These are phyloP conservation scores for Fulica atra DNA, from an alignment of 2,113 vertebrate genomes.

Conservation along the genomic window DNA sequence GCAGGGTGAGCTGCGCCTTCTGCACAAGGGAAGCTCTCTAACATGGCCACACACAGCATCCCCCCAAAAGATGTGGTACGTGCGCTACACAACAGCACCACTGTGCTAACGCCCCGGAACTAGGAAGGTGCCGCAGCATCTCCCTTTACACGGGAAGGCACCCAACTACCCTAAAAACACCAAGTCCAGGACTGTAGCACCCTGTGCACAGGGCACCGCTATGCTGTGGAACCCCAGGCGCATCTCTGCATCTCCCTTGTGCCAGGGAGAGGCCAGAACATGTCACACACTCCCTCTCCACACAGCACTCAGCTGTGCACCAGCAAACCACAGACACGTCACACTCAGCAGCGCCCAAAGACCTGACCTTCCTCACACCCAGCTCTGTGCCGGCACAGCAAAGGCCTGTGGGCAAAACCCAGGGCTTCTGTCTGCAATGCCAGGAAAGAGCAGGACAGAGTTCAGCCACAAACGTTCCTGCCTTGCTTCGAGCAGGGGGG, in stretches of 20 bases:
- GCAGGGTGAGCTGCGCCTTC: rapidly evolving
- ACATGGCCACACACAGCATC: not conserved
- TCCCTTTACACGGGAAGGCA: not conserved
- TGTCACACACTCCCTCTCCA: not conserved
- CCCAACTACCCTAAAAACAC: not conserved
- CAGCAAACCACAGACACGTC: rapidly evolving
- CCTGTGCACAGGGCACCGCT: rapidly evolving
- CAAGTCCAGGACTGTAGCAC: rapidly evolving
- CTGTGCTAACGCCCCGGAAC: not conserved
- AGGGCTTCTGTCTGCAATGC: not conserved
- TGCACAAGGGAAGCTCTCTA: rapidly evolving
- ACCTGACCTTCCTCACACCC: not conserved
- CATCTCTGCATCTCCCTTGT: not conserved
- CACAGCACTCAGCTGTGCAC: rapidly evolving
- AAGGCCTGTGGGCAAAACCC: not conserved
- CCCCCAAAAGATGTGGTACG: rapidly evolving
- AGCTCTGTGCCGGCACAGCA: not conserved
- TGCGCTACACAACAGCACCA: not conserved
- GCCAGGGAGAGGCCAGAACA: not conserved
- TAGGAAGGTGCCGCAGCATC: not conserved
- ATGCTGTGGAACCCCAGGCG: not conserved
- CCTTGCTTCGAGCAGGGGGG: rapidly evolving
- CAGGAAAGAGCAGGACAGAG: not conserved
- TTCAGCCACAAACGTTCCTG: not conserved
- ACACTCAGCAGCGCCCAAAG: rapidly evolving